Conservation (phyloP, 2,113 vertebrate species). For the Turnix velox region DNA sequence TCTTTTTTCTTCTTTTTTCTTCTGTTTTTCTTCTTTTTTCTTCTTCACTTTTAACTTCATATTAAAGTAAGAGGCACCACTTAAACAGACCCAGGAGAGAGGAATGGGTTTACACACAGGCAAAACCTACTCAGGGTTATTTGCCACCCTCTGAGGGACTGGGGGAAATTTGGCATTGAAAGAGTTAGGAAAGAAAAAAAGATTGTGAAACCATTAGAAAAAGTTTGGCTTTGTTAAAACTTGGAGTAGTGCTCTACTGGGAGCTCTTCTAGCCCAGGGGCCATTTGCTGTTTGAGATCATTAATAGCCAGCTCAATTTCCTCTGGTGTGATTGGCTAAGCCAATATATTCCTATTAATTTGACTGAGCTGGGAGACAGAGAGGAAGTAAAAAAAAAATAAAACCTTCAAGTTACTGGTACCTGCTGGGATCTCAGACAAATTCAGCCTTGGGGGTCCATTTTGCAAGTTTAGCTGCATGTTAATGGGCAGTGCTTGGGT, state of each 20-base stretch:
- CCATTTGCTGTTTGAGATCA: neutral
- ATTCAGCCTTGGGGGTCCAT: neutral
- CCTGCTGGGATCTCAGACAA: neutral
- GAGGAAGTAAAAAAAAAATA: constrained; percentile 1
- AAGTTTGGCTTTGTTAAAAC: neutral
- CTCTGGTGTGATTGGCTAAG: neutral
- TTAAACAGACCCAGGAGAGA: neutral
- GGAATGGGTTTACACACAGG: neutral
- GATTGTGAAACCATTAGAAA: neutral
- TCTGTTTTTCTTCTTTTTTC: too few species aligned
- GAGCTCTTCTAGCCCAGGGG: neutral
- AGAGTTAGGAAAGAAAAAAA: neutral
- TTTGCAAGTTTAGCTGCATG: neutral
- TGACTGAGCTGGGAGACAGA: neutral
- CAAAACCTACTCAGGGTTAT: neutral
- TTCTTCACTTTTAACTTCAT: neutral
- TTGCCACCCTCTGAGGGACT: neutral
- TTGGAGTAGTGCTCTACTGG: neutral
- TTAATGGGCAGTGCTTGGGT: neutral
- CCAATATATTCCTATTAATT: constrained; percentile 16
- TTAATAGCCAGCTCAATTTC: constrained; percentile 6
- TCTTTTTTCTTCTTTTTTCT: too few species aligned
- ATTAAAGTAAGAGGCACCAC: fast-evolving
- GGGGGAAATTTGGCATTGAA: neutral
- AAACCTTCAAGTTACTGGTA: neutral